Percentiles rank a stretch among this genome's conserved stretches.
phyloP scores from a whole-genome alignment of 2,113 vertebrate genomes.

The Garra rufa region DNA sequence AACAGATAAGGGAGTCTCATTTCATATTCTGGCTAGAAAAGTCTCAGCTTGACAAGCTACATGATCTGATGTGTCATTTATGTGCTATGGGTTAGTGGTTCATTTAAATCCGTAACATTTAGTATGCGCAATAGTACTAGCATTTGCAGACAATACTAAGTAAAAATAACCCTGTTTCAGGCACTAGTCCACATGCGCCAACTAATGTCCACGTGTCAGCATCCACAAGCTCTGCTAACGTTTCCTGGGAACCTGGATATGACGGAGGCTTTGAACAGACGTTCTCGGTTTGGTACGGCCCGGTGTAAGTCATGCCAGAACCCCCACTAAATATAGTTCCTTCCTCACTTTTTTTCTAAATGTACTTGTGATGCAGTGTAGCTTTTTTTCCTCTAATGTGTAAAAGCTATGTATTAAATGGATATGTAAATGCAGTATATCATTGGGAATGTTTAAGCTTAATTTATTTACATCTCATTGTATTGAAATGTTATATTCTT shows the following conservation, averaged over 20 bases:
- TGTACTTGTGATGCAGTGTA: not conserved
- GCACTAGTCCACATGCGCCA: slow-evolving; percentile 97
- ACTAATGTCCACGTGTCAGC: slow-evolving; percentile 88
- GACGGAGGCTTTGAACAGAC: slow-evolving; percentile 99
- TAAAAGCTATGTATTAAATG: not conserved
- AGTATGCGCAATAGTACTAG: not conserved
- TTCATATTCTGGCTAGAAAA: not conserved
- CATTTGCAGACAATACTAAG: not conserved
- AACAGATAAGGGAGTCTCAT: not conserved
- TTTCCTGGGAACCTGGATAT: slow-evolving; percentile 98
- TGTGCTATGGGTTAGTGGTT: not conserved
- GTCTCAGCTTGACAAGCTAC: not conserved
- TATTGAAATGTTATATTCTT: slow-evolving; percentile 15
- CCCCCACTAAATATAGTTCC: slow-evolving; percentile 79
- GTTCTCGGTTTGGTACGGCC: slow-evolving; percentile 99
- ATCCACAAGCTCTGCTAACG: slow-evolving; percentile 94
- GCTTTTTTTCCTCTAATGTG: not conserved
- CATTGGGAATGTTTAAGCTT: not conserved
- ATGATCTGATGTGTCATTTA: not conserved
- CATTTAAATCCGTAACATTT: not conserved
- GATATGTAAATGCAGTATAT: not conserved
- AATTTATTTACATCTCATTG: not conserved
- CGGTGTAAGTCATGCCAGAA: slow-evolving; percentile 96
- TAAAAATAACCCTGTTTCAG: slow-evolving; percentile 71
- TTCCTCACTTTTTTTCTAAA: slow-evolving; percentile 57